Conservation (phyloP, 2,797 vertebrate genomes). For the Lepilemur septentrionalis region DNA sequence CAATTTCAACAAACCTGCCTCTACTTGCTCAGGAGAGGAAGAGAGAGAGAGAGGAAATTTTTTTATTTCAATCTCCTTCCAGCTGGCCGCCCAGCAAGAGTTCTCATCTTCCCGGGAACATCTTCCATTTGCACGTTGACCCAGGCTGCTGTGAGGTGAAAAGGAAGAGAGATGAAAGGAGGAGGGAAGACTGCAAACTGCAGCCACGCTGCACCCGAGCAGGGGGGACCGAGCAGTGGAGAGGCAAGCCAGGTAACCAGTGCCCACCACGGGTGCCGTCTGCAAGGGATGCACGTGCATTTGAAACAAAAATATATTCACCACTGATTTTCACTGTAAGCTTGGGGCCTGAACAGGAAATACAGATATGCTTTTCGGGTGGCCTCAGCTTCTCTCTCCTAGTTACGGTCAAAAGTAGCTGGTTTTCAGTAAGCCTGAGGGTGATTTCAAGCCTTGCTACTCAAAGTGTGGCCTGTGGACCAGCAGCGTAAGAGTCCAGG, state of each 20-base stretch:
- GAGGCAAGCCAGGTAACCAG: neutral
- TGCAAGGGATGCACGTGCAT: fast-evolving
- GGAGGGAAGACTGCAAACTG: neutral
- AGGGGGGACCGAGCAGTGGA: neutral
- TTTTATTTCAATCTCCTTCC: neutral
- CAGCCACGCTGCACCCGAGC: neutral
- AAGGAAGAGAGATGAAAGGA: neutral
- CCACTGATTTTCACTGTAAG: neutral
- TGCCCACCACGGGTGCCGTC: fast-evolving
- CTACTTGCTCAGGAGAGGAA: neutral
- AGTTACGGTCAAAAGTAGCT: neutral
- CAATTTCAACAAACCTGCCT: neutral
- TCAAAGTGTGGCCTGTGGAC: neutral
- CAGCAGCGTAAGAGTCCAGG: neutral
- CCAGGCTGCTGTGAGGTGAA: neutral
- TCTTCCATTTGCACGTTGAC: neutral
- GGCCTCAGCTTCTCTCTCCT: neutral
- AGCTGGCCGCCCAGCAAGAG: neutral
- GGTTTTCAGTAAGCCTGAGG: neutral
- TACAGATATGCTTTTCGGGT: neutral
- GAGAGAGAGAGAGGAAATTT: neutral
- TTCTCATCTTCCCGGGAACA: neutral
- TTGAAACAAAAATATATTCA: neutral
- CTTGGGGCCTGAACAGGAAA: neutral
- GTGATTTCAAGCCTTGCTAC: neutral